Base-by-base conservation (phyloP, 2,888 invertebrate genomes). In the Pandemis corylana region DNA sequence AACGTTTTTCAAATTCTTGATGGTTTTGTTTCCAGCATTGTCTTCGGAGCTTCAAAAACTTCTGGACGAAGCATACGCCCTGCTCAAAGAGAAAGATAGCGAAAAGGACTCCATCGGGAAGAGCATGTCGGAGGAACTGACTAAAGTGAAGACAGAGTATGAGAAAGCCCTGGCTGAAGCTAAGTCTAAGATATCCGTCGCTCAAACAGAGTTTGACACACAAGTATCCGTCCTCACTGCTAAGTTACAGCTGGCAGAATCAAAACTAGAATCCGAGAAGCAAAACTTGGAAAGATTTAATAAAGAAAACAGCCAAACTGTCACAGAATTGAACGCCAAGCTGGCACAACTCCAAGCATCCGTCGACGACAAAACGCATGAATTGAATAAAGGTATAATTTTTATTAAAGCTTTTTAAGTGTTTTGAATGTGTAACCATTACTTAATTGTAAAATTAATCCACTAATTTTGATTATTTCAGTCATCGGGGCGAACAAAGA, bases 181-280 rank as follows among this genome's bases (percentile, higher is more conserved):
- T 65, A 95, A 91, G 88, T 96, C 96, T n/a, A 96, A 96, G 88
- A 93, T 96, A 62, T 95, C 96, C 75, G 96, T 97, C 82, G 95
- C 95, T 76, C 91, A 96, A 78, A 94, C 96, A 0, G 95, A 95
- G 82, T 94, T 96, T 65, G 95, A 95, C 78, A 95, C 95, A 64
- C 95, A 96, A 85, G 85, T 95, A n/a, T 95, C 95, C 3, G 91
- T 91, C 59, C 84, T 96, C 68, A 94, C 93, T 65, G 92, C 93
- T 1, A 95, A 95, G 80, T 82, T 96, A 72, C 94, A 95, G 79
- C 85, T 95, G 77, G 90, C 95, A 0, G 93, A 95, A 80, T 95
- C 95, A 5, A 93, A 95, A 78, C 80, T 94, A 72, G 92, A 87
- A 83, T 89, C 85, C 80, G 94, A 91, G 83, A 93, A 93, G 80